phyloP scores from a whole-genome alignment of 1,140 invertebrate genomes.

The Planococcus citri region DNA sequence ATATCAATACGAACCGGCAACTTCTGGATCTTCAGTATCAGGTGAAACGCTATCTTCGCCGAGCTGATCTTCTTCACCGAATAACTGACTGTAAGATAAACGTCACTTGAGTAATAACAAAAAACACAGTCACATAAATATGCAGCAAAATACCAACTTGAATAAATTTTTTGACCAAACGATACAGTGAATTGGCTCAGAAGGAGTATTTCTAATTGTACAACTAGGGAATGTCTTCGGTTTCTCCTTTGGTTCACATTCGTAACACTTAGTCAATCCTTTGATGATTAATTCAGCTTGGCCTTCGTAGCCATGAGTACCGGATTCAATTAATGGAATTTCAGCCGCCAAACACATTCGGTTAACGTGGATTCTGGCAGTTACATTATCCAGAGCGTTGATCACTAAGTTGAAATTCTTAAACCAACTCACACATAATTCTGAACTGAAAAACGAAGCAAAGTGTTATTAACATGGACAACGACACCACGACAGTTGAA shows the following conservation, averaged over 20 bases:
- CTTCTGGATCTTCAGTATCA: constrained; percentile 87
- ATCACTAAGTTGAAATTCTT: constrained; percentile 84
- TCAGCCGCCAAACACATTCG: constrained; percentile 93
- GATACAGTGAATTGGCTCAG: constrained; percentile 97
- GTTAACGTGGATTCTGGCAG: constrained; percentile 96
- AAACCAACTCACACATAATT: constrained; percentile 86
- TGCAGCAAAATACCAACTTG: constrained; percentile 52
- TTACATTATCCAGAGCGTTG: constrained; percentile 94
- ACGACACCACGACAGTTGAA: not conserved
- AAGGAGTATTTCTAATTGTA: constrained; percentile 98
- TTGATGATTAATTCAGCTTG: constrained; percentile 82
- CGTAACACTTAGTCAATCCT: constrained; percentile 88
- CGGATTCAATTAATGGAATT: constrained; percentile 89
- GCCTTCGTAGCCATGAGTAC: constrained; percentile 91
- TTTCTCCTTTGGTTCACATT: constrained; percentile 82
- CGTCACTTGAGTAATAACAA: not conserved
- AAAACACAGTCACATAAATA: not conserved
- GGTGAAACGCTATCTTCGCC: constrained; percentile 93
- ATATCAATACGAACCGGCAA: constrained; percentile 38
- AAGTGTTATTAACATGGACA: not conserved
- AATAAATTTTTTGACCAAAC: constrained; percentile 99
- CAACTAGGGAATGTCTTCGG: constrained; percentile 94
- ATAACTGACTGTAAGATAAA: constrained; percentile 65
- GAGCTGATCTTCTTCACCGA: constrained; percentile 79
- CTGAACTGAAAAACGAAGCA: constrained; percentile 49